Percentiles rank a stretch among this genome's conserved stretches.
Conservation (phyloP, 2,797 vertebrate species). For the Helostoma temminkii region DNA sequence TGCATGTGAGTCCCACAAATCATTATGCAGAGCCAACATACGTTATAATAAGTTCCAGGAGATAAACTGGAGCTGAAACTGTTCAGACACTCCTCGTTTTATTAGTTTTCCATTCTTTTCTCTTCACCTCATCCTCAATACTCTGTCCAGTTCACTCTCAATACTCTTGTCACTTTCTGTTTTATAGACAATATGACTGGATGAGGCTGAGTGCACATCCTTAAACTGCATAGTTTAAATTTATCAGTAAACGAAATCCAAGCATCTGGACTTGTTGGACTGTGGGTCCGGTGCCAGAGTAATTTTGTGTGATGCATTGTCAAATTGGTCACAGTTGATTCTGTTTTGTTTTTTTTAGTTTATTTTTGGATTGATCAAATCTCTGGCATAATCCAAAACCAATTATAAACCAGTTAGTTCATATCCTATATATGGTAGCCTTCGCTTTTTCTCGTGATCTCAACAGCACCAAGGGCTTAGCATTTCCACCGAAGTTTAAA, state of each 20-base stretch:
- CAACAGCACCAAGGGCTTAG: not conserved
- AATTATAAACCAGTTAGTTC: not conserved
- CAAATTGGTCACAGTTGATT: not conserved
- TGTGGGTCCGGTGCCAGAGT: not conserved
- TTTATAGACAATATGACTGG: not conserved
- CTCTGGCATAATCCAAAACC: not conserved
- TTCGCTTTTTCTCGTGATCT: not conserved
- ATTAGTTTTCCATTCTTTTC: constrained; percentile 21
- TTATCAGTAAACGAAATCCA: constrained; percentile 24
- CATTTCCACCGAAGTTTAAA: not conserved
- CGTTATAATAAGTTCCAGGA: constrained; percentile 36
- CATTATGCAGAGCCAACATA: not conserved
- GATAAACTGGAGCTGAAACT: constrained; percentile 1
- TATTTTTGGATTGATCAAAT: not conserved
- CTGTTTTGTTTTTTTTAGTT: not conserved
- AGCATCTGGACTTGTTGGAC: constrained; percentile 28
- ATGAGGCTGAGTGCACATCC: not conserved
- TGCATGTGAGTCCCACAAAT: not conserved
- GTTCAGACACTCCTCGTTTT: not conserved
- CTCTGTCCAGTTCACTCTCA: not conserved
- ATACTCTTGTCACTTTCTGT: not conserved
- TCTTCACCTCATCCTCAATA: not conserved
- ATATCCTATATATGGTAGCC: not conserved
- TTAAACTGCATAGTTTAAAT: constrained; percentile 2
- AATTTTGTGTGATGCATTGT: not conserved